A percentile compares a stretch with the other conserved stretches of the same genome.
Evolutionary conservation across 2,113 vertebrate species (phyloP).

Genomic region (Thalassoma bifasciatum): DNA sequence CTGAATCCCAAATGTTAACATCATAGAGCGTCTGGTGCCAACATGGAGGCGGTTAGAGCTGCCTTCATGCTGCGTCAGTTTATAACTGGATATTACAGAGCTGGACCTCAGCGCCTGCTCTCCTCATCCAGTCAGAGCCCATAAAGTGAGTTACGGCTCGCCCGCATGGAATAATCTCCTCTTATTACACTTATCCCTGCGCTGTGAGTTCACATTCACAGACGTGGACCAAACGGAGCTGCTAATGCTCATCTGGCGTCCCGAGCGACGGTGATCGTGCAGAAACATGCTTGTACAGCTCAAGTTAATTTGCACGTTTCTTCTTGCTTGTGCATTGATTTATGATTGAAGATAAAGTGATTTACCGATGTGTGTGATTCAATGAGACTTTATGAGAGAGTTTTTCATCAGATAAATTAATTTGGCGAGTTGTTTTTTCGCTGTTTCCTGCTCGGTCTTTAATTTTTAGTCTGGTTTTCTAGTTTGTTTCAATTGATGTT

Average conservation of each 20-base stretch:
- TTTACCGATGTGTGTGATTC: background rate
- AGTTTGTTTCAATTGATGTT: no score
- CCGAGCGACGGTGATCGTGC: background rate
- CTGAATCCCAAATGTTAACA: conserved; percentile 63
- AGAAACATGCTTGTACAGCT: background rate
- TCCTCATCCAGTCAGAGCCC: conserved; percentile 67
- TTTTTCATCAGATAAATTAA: background rate
- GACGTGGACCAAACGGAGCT: conserved; percentile 48
- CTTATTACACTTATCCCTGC: conserved; percentile 71
- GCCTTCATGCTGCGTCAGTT: conserved; percentile 60
- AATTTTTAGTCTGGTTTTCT: no score
- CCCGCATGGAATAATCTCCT: conserved; percentile 70
- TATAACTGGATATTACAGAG: conserved; percentile 67
- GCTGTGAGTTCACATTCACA: conserved; percentile 61
- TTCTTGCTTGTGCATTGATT: background rate
- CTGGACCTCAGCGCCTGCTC: conserved; percentile 65
- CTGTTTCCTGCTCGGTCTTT: no score
- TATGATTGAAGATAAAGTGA: no score
- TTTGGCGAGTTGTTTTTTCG: background rate
- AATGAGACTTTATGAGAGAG: background rate
- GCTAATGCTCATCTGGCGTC: conserved; percentile 57
- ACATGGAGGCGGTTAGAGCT: conserved; percentile 40
- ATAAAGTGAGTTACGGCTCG: conserved; percentile 73
- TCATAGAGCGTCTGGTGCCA: conserved; percentile 57
- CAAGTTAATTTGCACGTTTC: background rate